Base-by-base conservation (phyloP, 2,797 vertebrate species). In the Coendou prehensilis region DNA sequence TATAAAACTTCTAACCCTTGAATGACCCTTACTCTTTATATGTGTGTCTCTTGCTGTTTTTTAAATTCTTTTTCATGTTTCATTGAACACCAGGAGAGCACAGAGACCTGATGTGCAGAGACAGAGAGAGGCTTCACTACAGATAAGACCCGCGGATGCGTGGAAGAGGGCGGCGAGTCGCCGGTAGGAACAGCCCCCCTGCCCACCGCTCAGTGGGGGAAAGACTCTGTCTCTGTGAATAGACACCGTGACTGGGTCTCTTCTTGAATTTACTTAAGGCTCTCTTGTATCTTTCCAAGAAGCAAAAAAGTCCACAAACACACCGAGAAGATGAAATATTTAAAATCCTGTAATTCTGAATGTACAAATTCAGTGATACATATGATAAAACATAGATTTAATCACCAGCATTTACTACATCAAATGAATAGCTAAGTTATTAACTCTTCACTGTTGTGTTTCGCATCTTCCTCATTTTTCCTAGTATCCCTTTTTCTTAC, bases 361-460 rank as follows among this genome's bases (percentile, higher is more conserved):
- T 76, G 30, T 92, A 85, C 11, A 81, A 91, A 89, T 59, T 89
- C 30, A 89, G n/a, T 75, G 28, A 89, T 1, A 81, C 20, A 13
- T 54, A 73, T 20, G 52, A 93, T 26, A 94, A 91, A 87, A 57
- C 26, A 82, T 94, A 76, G 56, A 90, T 57, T 85, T 76, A 64
- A 89, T 63, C 87, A 79, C 20, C 69, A 79, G 33, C 4, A 52
- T n/a, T 67, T 90, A 88, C 54, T 79, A 89, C 82, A 93, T 90
- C 93, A 56, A 71, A 92, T 91, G 63, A 94, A 78, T n/a, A 93
- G 22, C 15, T 94, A 76, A 88, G 23, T 78, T 41, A 79, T 10
- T 61, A 67, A 93, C 6, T 91, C 22, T 52, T 75, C n/a, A 50
- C 56, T 85, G 3, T 33, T 88, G 41, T 89, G 86, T 83, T 88